phyloP scores from a whole-genome alignment of 2,113 vertebrate species.

The Chamaea fasciata region DNA sequence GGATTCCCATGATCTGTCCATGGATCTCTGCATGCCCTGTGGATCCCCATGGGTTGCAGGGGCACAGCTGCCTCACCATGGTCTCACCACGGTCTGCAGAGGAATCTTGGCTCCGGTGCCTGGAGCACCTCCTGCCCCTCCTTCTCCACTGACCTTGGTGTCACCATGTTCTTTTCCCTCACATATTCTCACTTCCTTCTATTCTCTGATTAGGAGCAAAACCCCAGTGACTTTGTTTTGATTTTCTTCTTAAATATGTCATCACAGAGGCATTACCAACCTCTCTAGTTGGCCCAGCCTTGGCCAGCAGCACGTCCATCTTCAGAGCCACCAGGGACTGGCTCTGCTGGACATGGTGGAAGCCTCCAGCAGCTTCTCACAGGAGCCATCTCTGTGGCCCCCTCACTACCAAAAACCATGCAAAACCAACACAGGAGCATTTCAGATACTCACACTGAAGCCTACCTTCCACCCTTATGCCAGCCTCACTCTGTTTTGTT shows the following conservation, averaged over 20 bases:
- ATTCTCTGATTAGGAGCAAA: background rate
- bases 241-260: background rate
- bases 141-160: background rate
- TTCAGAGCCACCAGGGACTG: background rate
- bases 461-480: background rate
- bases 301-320: background rate
- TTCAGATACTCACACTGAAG: background rate
- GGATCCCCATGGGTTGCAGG: background rate
- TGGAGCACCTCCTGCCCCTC: background rate
- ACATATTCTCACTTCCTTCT: background rate
- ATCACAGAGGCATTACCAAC: background rate
- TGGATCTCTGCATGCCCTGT: background rate
- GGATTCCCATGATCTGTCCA: background rate
- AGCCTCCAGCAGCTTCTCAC: background rate
- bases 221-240: background rate
- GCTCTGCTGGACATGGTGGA: background rate
- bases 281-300: background rate
- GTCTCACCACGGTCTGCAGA: background rate
- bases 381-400: too few species aligned
- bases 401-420: accelerated
- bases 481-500: background rate
- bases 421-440: background rate
- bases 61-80: background rate
- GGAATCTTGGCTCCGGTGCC: accelerated
- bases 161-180: background rate